Conservation (phyloP, 2,797 vertebrate genomes). For the Apogon talboti region DNA sequence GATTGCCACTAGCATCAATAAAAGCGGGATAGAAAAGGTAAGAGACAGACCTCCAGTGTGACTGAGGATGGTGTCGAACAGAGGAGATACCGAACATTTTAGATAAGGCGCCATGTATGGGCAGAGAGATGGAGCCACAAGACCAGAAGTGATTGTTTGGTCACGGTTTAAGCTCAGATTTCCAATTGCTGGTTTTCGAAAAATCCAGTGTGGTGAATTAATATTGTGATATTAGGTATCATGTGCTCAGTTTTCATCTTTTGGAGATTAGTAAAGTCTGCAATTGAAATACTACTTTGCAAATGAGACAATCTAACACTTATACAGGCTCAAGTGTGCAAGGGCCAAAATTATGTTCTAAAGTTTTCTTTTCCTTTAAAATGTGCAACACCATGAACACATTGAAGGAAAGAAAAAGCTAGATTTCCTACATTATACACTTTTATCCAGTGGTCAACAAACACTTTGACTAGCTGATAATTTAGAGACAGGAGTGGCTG, state of each 20-base stretch:
- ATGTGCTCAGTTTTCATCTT: constrained; percentile 23
- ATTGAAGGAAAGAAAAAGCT: no score
- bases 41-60: constrained; percentile 7
- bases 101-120: constrained; percentile 7
- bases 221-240: constrained; percentile 39
- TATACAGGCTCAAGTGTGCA: neutral
- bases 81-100: constrained; percentile 32
- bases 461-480: no score
- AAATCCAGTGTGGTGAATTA: constrained; percentile 50
- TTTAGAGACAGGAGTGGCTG: no score
- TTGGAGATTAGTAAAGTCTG: constrained; percentile 20
- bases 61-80: constrained; percentile 19
- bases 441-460: no score
- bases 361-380: neutral
- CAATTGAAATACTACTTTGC: neutral
- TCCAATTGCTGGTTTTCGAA: constrained; percentile 36
- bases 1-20: constrained; percentile 47
- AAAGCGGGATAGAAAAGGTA: constrained; percentile 28
- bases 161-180: constrained; percentile 52
- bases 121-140: constrained; percentile 20
- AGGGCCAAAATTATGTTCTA: neutral
- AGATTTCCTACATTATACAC: no score
- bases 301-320: neutral
- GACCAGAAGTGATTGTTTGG: constrained; percentile 33
- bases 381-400: neutral